These are phyloP conservation scores for Poeciliopsis paucimaculata DNA, from an alignment of 2,797 vertebrate species.

Conservation along the genomic window DNA sequence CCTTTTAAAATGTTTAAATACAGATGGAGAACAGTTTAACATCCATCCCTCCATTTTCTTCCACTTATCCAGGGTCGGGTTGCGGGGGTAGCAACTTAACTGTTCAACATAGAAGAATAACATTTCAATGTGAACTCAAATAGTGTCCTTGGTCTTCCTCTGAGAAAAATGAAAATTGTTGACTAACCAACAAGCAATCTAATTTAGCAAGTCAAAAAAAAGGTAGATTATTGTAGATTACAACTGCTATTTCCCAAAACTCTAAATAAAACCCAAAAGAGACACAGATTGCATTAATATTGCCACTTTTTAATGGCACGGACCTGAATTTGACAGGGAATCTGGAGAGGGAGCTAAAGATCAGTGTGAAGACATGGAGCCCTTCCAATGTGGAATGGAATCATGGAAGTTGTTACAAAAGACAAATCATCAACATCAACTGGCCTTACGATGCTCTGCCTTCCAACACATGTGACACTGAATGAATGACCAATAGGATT, in stretches of 20 bases:
- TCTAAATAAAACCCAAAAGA: background rate
- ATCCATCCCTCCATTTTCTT: background rate
- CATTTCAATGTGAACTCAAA: background rate
- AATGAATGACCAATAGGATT: background rate
- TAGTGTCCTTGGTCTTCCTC: too few relatives aligned
- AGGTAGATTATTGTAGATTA: background rate
- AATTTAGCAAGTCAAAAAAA: background rate
- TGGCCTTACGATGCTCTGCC: background rate
- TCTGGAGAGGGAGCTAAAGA: background rate
- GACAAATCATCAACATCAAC: background rate
- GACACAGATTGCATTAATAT: background rate
- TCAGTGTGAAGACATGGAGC: background rate
- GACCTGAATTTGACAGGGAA: background rate
- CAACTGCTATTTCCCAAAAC: background rate
- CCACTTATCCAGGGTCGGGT: too few relatives aligned
- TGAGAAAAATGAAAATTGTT: background rate
- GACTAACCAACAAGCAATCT: background rate
- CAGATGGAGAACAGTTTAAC: background rate
- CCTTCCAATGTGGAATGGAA: background rate
- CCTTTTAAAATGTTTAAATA: background rate
- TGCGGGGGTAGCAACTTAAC: background rate
- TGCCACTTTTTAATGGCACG: too few relatives aligned
- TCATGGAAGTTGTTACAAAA: background rate
- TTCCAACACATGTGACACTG: background rate
- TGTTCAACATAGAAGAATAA: background rate